Percentiles rank a stretch among this genome's conserved stretches.
phyloP scores from a whole-genome alignment of 2,888 invertebrate genomes.

The Watsonalla cultraria region DNA sequence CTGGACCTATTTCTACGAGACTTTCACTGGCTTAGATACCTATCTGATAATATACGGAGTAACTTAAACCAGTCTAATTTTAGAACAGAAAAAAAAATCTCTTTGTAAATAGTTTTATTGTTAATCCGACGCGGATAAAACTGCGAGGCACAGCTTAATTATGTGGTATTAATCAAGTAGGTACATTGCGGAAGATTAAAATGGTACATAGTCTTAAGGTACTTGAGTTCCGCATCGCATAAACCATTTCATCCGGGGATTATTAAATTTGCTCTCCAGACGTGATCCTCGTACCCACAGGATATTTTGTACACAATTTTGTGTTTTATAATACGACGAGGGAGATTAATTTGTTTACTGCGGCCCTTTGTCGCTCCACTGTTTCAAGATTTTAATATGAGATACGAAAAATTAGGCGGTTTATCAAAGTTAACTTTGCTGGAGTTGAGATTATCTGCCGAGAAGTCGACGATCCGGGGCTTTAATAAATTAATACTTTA shows the following conservation, averaged over 20 bases:
- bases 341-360: slow-evolving; percentile 1
- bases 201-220: background rate
- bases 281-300: background rate
- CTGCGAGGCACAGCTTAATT: too few species aligned
- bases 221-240: slow-evolving; percentile 1
- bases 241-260: slow-evolving; percentile 5
- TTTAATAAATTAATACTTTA: background rate
- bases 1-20: too few species aligned
- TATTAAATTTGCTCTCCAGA: slow-evolving; percentile 6
- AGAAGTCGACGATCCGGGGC: background rate
- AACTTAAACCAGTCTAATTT: too few species aligned
- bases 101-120: too few species aligned
- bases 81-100: too few species aligned
- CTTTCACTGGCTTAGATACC: too few species aligned
- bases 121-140: too few species aligned
- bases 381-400: background rate
- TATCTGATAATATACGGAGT: too few species aligned
- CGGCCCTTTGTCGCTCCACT: background rate
- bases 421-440: background rate
- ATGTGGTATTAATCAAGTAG: background rate
- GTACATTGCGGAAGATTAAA: background rate
- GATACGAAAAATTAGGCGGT: background rate
- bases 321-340: slow-evolving; percentile 1
- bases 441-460: background rate
- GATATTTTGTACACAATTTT: slow-evolving; percentile 1